Evolutionary conservation across 1,140 invertebrate genomes (phyloP), one percentile per base, ranked within the genome.

Genomic region (Drosophila mayri): DNA sequence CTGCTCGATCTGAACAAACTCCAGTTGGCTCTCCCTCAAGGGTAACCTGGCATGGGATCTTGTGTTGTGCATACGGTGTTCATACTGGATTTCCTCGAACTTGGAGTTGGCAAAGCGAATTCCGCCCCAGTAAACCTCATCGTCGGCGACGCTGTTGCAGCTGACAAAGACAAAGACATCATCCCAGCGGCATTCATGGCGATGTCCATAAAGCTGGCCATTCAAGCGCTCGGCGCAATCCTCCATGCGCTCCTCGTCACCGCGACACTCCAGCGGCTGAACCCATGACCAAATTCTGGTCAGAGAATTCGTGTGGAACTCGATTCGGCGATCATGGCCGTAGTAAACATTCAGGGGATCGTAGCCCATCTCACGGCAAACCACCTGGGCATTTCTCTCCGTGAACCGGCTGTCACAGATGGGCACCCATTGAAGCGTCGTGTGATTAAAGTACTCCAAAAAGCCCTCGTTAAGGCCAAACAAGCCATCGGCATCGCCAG

Each of bases 321-420:
- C 97, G 54, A 97, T 95, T 71, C 97, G 93, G 22, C 95, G 94
- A 81, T 97, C 97, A 73, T 96, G 95, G 73, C 96, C 95, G 67
- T 98, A 96, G 91, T 96, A 98, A 2, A 97, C 96, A 93, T 99
- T 98, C 16, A 99, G 94, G 0, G 96, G 95, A 92, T 98, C 97
- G 80, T 96, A 96, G 18, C 98, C 98, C n/a, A 99, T 93, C 91
- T 99, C 97, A 22, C 97, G 94, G 91, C 99, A 99, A 0, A 99
- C 97, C 1, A 99, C 98, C 94, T 98, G 96, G 4, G 97, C 98
- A 93, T 99, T 99, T 85, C 97, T 94, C 91, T 99, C 97, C 0
- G 97, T 99, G 91, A 99, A 99, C 62, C 98, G 94, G 52, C 95
- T 94, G 94, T 99, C 99, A 93, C 99, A 99, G 91, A 99, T 96